Percentiles rank a stretch among this genome's conserved stretches.
phyloP scores from a whole-genome alignment of 2,888 invertebrate genomes.

The Xanthia togata region DNA sequence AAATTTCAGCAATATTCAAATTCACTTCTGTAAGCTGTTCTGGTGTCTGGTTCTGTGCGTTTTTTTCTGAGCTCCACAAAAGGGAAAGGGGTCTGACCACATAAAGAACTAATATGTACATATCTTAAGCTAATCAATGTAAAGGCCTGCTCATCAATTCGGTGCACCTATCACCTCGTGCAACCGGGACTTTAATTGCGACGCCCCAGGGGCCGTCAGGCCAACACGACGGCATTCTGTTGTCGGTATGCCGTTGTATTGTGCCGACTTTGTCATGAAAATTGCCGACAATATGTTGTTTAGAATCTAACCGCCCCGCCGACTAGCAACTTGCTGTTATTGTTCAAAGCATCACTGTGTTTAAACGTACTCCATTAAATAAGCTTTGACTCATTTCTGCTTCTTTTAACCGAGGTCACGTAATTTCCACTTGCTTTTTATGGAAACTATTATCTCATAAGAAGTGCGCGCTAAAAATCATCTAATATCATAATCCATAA shows the following conservation, averaged over 20 bases:
- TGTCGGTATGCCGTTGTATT: constrained; percentile 77
- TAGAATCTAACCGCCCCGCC: constrained; percentile 71
- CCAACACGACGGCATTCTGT: constrained; percentile 84
- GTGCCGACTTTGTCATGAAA: constrained; percentile 80
- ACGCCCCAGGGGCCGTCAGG: constrained; percentile 84
- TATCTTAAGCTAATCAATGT: constrained; percentile 66
- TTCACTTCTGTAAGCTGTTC: background rate
- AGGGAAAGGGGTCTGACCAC: constrained; percentile 18
- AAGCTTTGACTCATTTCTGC: constrained; percentile 43
- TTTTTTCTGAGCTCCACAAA: background rate
- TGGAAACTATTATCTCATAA: constrained; percentile 16
- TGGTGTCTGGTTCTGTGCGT: background rate
- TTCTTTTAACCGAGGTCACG: constrained; percentile 1
- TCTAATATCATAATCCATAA: constrained; percentile 14
- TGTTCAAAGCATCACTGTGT: constrained; percentile 60
- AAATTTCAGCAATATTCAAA: background rate
- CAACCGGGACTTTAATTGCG: constrained; percentile 84
- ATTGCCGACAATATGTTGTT: constrained; percentile 80
- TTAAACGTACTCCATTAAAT: constrained; percentile 50
- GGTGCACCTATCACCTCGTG: constrained; percentile 79
- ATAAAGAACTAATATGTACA: constrained; percentile 40
- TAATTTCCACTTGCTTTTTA: constrained; percentile 35
- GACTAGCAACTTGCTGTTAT: constrained; percentile 70
- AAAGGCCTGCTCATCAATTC: constrained; percentile 72
- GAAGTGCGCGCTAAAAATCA: constrained; percentile 4